phyloP scores from a whole-genome alignment of 1,140 invertebrate genomes.

The Bombus polaris region DNA sequence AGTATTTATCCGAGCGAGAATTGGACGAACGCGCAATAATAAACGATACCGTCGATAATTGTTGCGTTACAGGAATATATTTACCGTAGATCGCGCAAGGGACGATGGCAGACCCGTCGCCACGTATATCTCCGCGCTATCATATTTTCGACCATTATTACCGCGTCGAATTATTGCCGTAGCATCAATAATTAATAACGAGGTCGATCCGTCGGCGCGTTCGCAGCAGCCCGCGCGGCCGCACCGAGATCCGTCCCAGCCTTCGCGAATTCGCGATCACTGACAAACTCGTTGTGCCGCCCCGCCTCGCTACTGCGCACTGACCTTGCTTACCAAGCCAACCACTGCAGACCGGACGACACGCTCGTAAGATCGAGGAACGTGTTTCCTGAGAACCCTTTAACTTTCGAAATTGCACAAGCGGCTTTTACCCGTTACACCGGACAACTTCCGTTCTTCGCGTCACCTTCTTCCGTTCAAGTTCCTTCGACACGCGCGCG shows the following conservation, averaged over 20 bases:
- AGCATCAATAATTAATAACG: constrained; percentile 61
- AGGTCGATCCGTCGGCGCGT: constrained; percentile 3
- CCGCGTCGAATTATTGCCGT: constrained; percentile 26
- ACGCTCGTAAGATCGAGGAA: constrained; percentile 58
- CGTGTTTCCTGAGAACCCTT: constrained; percentile 59
- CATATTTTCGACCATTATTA: constrained; percentile 59
- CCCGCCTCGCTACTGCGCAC: neutral
- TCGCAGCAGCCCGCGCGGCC: neutral
- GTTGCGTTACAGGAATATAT: constrained; percentile 58
- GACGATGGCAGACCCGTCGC: neutral
- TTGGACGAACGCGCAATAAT: constrained; percentile 38
- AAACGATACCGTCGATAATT: constrained; percentile 55
- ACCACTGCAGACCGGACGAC: neutral
- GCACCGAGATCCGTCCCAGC: neutral
- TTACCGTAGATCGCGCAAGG: constrained; percentile 24
- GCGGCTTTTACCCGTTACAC: constrained; percentile 40
- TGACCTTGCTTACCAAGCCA: neutral
- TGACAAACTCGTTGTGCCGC: neutral
- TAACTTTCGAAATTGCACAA: constrained; percentile 53
- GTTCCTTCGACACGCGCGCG: neutral
- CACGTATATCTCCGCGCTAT: constrained; percentile 37
- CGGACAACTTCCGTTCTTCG: constrained; percentile 41
- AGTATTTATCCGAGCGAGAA: constrained; percentile 41
- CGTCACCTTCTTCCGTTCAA: neutral
- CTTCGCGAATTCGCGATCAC: neutral